Conservation (phyloP, 2,888 invertebrate genomes). For the Ophraella communa region DNA sequence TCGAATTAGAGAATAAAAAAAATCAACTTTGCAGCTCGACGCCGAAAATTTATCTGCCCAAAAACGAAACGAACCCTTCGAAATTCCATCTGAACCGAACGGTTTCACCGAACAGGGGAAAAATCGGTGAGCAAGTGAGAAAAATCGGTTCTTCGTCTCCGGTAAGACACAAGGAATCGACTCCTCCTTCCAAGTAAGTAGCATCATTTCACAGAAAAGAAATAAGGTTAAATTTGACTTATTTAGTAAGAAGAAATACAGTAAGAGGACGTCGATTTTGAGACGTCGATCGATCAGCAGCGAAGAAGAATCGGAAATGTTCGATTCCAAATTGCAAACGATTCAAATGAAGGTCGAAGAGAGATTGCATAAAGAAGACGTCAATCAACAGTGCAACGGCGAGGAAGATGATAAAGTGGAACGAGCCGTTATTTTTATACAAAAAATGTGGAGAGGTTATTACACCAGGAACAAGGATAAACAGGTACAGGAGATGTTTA, state of each 20-base stretch:
- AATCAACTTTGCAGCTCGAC: neutral
- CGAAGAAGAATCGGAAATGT: conserved; percentile 73
- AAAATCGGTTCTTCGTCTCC: conserved; percentile 42
- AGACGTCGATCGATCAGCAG: conserved; percentile 58
- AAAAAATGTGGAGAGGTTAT: conserved; percentile 87
- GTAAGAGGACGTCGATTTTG: conserved; percentile 49
- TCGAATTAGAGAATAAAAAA: conserved; percentile 42
- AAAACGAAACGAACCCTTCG: neutral
- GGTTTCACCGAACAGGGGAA: neutral
- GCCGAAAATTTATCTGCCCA: neutral
- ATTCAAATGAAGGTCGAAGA: conserved; percentile 69
- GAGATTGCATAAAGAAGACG: conserved; percentile 51
- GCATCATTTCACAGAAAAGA: neutral
- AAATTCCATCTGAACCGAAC: neutral
- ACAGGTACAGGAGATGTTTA: conserved; percentile 67
- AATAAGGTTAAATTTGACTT: neutral
- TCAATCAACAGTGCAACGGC: conserved; percentile 47
- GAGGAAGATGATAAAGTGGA: conserved; percentile 59
- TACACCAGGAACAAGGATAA: conserved; percentile 76
- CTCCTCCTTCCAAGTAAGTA: conserved; percentile 34
- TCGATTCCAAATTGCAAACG: conserved; percentile 70
- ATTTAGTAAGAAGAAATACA: conserved; percentile 35
- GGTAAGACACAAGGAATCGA: conserved; percentile 33
- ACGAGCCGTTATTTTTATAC: conserved; percentile 78
- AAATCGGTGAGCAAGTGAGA: conserved; percentile 33